Evolutionary conservation across 2,888 invertebrate species (phyloP), one percentile per base, ranked within the genome.

Genomic region (Drosophila formosana): DNA sequence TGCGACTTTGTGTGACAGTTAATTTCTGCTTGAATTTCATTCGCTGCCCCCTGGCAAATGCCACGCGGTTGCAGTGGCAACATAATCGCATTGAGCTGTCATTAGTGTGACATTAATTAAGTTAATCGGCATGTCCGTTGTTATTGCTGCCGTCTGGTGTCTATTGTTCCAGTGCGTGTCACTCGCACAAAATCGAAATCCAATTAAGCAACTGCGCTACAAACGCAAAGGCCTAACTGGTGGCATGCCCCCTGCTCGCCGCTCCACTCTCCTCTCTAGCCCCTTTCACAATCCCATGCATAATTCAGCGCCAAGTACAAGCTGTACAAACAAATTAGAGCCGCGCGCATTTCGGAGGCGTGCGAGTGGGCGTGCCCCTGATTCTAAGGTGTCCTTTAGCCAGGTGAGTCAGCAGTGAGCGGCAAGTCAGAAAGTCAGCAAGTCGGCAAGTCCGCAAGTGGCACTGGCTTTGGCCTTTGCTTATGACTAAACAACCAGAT

Each of bases 101-200:
- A 89, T 89, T 89, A 89, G 84, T 80, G 88, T 85, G 84, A 89
- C 88, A 89, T 89, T 89, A 88, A 89, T 88, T 88, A 88, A 84
- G 80, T 89, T 88, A 88, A 89, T 89, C 90, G 82, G 65, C 71
- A 39, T 72, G 73, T 55, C 61, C 62, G 74, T 53, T 74, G 62
- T 45, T 50, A 49, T 64, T 52, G 65, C 60, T 34, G 43, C 43
- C 60, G 47, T 50, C 55, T 60, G 39, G 56, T 53, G 51, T 46
- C 56, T 66, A 56, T 72, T 74, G 41, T 61, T 73, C 62, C 65
- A 66, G 64, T 78, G 75, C 83, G 81, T 80, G 75, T 62, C 65
- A 72, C 68, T 66, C 75, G 88, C 73, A 78, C 60, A 84, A 85
- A 88, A 82, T 85, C 80, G 88, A 85, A 85, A 85, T 85, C 85